Evolutionary conservation across 2,113 vertebrate genomes (phyloP), one percentile per base, ranked within the genome.

Genomic region (Oryctolagus cuniculus): DNA sequence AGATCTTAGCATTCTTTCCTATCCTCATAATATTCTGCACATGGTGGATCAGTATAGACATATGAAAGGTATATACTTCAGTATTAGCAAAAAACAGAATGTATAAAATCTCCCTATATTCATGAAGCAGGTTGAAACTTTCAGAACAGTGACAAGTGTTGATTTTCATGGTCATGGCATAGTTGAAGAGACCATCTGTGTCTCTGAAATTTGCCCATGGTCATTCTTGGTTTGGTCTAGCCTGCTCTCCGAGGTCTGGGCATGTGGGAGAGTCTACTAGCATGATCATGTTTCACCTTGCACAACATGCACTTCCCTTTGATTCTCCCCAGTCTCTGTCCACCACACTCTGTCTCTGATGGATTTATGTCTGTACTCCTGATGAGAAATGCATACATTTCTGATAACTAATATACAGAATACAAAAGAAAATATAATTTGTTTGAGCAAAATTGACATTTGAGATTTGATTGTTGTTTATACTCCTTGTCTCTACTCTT

Each of bases 351-450:
- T 61, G 53, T 69, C 31, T 66, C 36, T 77, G n/a, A 78, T 77
- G 72, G 31, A 73, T 82, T 19, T 75, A 82, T n/a, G 49, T 80
- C 74, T 86, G 16, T n/a, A 19, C 19, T 84, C 2, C 31, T 82
- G 6, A 29, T 88, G 81, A 87, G 85, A 92, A 82, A 75, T 82
- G 70, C 85, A 21, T 21, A 21, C 53, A 36, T 58, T 58, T 58
- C 55, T 58, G 44, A 17, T 58, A 58, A 17, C 55, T 58, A 16
- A 58, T 58, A 58, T 58, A 13, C 11, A 58, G 55, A 11, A 17
- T 58, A 12, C 55, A 58, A 58, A 58, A 55, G 16, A 17, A 58
- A 16, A 17, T 44, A 44, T 7, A 58, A 58, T 58, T 12, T 58
- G 55, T 58, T 16, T 58, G 4, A 58, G 17, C 17, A 17, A 58